These are phyloP conservation scores for Podarcis raffonei DNA, from an alignment of 2,113 vertebrate genomes.

Conservation along the genomic window DNA sequence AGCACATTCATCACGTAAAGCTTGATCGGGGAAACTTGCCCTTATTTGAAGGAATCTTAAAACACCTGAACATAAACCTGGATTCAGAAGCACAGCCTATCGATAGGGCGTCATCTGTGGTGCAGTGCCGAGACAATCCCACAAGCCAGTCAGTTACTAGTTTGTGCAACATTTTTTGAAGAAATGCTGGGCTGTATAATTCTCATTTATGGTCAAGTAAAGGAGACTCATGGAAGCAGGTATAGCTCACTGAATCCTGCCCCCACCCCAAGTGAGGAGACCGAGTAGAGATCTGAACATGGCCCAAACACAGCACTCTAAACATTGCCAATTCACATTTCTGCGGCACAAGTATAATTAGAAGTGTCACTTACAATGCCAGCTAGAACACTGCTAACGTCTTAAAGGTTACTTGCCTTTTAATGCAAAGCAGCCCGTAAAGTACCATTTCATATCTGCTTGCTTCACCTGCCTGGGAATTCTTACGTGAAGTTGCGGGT, in stretches of 20 bases:
- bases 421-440: not conserved
- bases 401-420: not conserved
- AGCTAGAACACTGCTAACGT: not conserved
- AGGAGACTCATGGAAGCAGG: no score
- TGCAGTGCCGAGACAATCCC: not conserved
- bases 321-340: not conserved
- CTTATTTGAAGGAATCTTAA: not conserved
- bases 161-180: no score
- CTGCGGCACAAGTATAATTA: not conserved
- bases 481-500: not conserved
- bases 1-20: not conserved
- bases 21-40: not conserved
- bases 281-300: no score
- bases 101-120: not conserved
- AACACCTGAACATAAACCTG: not conserved
- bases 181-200: no score
- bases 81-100: not conserved
- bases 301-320: not conserved
- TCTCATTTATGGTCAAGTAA: no score
- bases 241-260: no score
- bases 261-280: no score
- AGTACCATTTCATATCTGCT: not conserved
- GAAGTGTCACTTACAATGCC: not conserved
- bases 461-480: not conserved
- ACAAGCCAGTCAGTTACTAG: not conserved